Base-by-base conservation (phyloP, 2,113 vertebrate genomes). In the Paramormyrops kingsleyae region DNA sequence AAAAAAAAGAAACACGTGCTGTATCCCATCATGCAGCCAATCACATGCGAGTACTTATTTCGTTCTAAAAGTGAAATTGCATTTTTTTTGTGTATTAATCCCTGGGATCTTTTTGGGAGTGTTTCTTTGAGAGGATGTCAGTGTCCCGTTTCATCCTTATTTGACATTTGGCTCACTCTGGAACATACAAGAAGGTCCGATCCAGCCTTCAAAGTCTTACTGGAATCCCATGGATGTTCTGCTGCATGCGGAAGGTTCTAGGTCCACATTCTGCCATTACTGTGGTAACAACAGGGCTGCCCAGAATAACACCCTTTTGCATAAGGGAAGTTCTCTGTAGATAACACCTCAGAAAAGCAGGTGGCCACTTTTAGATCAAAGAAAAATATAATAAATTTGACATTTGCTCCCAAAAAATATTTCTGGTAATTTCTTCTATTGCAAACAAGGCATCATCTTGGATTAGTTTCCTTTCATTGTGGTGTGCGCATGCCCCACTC, bases 91-190 rank as follows among this genome's bases (percentile, higher is more conserved):
- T 83, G 42, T 46, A 24, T 24, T 84, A 84, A 84, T 84, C 83
- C 83, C 83, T 47, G 44, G 42, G 83, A 47, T n/a, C 47, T 46
- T 84, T 46, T 10, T 4, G 80, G 15, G 42, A 4, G 80, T 24
- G 49, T 35, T 10, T 87, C 44, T 47, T 86, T 62, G 31, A 50
- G 7, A 59, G 52, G 35, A 88, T 44, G 39, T 87, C n/a, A 19
- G 49, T 52, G 89, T 90, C 52, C 15, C 3, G 12, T 5, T 66
- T 24, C 21, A 56, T 24, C 66, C 47, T 50, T 52, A 15, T 85
- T 90, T 90, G 49, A 27, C 88, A 52, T 93, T 92, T 92, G 93
- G 93, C 92, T 93, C 80, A n/a, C 24, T 44, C 56, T 66, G 56
- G 87, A 49, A 7, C 21, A 31, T 12, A 53, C 86, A 62, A 12